Evolutionary conservation across 2,113 vertebrate genomes (phyloP).

Genomic region (Muscicapa adusta): DNA sequence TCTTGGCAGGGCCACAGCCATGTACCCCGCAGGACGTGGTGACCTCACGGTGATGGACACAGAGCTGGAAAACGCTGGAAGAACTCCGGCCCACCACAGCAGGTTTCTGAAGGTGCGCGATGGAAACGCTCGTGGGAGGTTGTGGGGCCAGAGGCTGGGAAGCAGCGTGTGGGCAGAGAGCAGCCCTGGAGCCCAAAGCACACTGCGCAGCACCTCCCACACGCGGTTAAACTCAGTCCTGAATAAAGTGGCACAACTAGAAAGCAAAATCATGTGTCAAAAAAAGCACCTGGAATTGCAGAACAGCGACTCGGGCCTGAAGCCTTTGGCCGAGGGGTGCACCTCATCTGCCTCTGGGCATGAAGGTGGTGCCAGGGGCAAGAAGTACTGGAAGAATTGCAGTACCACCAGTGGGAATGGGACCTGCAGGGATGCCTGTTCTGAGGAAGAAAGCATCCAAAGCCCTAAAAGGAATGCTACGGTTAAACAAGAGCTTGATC

Average conservation of each 20-base stretch:
- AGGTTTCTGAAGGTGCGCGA: conserved; percentile 73
- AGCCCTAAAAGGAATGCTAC: not conserved
- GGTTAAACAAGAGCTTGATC: not conserved
- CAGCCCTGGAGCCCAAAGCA: accelerated
- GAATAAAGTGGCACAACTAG: conserved; percentile 70
- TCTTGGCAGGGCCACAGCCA: not conserved
- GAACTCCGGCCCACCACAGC: not conserved
- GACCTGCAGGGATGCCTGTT: accelerated
- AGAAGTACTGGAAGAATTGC: conserved; percentile 69
- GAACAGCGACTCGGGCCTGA: not conserved
- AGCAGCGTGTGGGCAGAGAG: accelerated
- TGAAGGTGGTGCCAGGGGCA: not conserved
- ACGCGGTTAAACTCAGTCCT: conserved; percentile 41
- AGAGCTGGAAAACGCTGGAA: not conserved
- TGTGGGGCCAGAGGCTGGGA: accelerated
- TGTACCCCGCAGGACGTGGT: not conserved
- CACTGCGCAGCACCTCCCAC: not conserved
- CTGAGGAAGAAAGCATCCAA: not conserved
- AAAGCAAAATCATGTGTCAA: conserved; percentile 67
- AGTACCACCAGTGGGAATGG: accelerated
- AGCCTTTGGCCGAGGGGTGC: not conserved
- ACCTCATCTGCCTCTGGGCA: not conserved
- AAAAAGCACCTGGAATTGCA: not conserved
- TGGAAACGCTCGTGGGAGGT: accelerated
- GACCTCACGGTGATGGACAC: conserved; percentile 4